Conservation (phyloP, 2,113 vertebrate genomes). For the Tachuris rubrigastra region DNA sequence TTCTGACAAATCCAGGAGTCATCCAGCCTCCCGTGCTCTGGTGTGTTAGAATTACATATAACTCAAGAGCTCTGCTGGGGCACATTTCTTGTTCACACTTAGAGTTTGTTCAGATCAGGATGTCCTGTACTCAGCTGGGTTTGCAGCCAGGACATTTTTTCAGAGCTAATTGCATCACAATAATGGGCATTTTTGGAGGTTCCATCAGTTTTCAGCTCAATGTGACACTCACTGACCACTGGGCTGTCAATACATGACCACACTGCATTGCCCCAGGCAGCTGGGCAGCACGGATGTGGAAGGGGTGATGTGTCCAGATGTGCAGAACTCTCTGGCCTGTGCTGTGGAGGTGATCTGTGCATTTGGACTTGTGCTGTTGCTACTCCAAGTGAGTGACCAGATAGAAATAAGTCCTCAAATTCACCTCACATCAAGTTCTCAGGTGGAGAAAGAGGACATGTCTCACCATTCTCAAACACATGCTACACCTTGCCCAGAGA, state of each 20-base stretch:
- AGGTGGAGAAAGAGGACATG: not conserved
- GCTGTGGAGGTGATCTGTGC: not conserved
- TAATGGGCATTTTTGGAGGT: not conserved
- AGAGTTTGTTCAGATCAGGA: not conserved
- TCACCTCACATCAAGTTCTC: not conserved
- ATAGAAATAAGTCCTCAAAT: not conserved
- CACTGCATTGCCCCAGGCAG: not conserved
- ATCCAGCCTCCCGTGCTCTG: not conserved
- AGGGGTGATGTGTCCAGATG: not conserved
- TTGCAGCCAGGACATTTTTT: not conserved
- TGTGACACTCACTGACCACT: fast-evolving
- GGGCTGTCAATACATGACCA: not conserved
- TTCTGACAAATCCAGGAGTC: not conserved
- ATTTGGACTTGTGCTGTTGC: not conserved
- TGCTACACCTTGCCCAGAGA: not conserved
- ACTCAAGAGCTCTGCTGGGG: not conserved
- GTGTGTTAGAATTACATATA: not conserved
- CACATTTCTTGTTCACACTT: not conserved
- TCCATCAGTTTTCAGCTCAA: not conserved
- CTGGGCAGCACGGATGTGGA: not conserved
- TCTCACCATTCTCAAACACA: not conserved
- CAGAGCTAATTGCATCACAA: not conserved
- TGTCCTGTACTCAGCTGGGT: not conserved
- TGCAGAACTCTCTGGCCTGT: not conserved
- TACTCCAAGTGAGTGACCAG: not conserved